Conservation (phyloP, 64 coral and sea anemone genomes). For the Stichodactyla mertensii region DNA sequence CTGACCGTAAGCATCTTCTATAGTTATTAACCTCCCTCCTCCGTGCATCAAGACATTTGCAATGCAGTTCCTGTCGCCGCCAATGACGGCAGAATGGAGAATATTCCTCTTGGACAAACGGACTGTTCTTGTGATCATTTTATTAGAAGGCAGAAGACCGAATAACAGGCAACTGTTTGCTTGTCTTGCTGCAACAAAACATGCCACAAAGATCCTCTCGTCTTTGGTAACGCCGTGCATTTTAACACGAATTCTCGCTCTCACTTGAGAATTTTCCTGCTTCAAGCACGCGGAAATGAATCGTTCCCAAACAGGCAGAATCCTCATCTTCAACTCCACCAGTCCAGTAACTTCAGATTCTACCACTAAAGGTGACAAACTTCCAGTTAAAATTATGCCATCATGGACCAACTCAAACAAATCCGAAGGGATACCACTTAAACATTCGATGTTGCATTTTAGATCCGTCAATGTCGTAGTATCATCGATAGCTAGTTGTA, state of each 20-base stretch:
- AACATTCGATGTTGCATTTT: slow-evolving; percentile 3
- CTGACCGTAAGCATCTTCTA: slow-evolving; percentile 6
- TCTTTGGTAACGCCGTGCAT: slow-evolving; percentile 47
- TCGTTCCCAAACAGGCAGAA: slow-evolving; percentile 44
- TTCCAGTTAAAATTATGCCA: neutral
- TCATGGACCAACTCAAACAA: slow-evolving; percentile 2
- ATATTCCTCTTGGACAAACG: slow-evolving; percentile 33
- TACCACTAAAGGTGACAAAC: neutral
- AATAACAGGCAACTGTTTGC: slow-evolving; percentile 45
- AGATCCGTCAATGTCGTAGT: neutral
- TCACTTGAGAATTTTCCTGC: slow-evolving; percentile 26
- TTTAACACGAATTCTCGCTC: slow-evolving; percentile 28
- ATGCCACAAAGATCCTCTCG: slow-evolving; percentile 35
- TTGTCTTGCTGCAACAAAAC: slow-evolving; percentile 38
- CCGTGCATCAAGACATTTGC: slow-evolving; percentile 58
- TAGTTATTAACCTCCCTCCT: slow-evolving; percentile 37
- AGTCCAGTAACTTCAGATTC: neutral
- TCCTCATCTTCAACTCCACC: neutral
- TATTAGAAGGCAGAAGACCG: slow-evolving; percentile 23
- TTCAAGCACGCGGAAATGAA: slow-evolving; percentile 47
- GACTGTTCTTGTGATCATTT: slow-evolving; percentile 33
- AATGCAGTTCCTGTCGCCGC: slow-evolving; percentile 36
- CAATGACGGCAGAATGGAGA: slow-evolving; percentile 45
- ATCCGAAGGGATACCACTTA: slow-evolving; percentile 12
- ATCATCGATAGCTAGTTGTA: neutral